Conservation (phyloP, 2,113 vertebrate genomes). For the Lepus europaeus region DNA sequence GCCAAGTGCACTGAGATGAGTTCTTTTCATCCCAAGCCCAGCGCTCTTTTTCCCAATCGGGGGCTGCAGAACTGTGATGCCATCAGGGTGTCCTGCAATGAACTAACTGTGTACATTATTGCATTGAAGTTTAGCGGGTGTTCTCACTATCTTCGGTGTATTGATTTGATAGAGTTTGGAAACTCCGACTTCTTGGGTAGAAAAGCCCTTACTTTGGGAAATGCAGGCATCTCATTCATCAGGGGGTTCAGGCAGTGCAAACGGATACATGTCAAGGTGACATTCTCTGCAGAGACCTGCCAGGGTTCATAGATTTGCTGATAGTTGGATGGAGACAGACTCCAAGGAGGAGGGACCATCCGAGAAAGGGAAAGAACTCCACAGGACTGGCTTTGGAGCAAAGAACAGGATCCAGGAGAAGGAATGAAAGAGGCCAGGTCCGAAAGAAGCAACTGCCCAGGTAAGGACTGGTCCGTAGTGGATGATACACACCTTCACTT, state of each 20-base stretch:
- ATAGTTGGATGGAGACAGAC: not conserved
- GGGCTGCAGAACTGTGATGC: not conserved
- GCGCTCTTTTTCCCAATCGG: not conserved
- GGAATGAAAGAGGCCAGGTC: not conserved
- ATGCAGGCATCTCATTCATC: not conserved
- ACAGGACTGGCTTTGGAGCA: not conserved
- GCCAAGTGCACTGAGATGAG: not conserved
- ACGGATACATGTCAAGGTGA: not conserved
- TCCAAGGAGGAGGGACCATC: not conserved
- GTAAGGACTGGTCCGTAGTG: not conserved
- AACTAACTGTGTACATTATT: not conserved
- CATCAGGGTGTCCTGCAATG: not conserved
- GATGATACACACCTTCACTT: not conserved
- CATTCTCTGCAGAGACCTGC: not conserved
- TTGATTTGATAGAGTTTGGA: not conserved
- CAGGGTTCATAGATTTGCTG: not conserved
- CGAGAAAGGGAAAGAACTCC: not conserved
- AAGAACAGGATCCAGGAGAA: constrained; percentile 32
- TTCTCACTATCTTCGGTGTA: not conserved
- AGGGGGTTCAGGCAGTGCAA: not conserved
- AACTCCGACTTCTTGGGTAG: not conserved
- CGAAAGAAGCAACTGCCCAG: not conserved
- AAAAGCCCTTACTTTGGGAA: not conserved
- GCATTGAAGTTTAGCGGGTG: not conserved
- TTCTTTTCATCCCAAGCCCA: not conserved